Conservation (phyloP, 1,140 invertebrate genomes). For the Antheraea pernyi region DNA sequence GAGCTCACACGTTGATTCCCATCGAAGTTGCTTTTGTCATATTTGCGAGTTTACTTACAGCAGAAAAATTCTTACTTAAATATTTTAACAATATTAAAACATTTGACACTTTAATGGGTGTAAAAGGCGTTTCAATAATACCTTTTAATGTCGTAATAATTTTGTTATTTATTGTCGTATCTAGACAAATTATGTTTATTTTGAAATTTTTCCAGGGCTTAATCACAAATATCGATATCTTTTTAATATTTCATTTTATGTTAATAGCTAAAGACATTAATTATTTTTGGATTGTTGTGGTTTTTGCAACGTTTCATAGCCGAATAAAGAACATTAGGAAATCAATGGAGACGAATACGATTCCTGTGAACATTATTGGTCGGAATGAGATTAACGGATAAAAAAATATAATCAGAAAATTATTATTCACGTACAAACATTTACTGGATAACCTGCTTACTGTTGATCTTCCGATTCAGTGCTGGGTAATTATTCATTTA, state of each 20-base stretch:
- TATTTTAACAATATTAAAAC: constrained; percentile 8
- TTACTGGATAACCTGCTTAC: constrained; percentile 10
- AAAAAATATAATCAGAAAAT: constrained; percentile 5
- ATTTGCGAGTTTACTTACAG: neutral
- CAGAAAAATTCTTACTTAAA: neutral
- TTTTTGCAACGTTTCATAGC: constrained; percentile 6
- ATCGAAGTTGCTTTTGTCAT: neutral
- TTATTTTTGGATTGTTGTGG: neutral
- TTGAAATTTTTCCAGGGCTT: too few species aligned
- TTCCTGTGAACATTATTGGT: constrained; percentile 13
- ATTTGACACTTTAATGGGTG: neutral
- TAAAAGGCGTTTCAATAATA: neutral
- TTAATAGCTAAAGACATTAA: constrained; percentile 7
- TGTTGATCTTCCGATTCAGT: constrained; percentile 12
- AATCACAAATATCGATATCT: neutral
- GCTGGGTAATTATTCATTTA: constrained; percentile 12
- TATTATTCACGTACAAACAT: constrained; percentile 16
- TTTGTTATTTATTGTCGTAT: neutral
- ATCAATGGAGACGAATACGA: neutral
- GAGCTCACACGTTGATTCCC: too few species aligned
- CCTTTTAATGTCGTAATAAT: neutral
- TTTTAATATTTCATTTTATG: neutral
- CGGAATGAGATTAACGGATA: constrained; percentile 8
- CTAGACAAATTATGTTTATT: neutral
- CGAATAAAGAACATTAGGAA: constrained; percentile 12